Conservation (phyloP, 2,797 vertebrate genomes). For the Scolopax bukidnonensis region DNA sequence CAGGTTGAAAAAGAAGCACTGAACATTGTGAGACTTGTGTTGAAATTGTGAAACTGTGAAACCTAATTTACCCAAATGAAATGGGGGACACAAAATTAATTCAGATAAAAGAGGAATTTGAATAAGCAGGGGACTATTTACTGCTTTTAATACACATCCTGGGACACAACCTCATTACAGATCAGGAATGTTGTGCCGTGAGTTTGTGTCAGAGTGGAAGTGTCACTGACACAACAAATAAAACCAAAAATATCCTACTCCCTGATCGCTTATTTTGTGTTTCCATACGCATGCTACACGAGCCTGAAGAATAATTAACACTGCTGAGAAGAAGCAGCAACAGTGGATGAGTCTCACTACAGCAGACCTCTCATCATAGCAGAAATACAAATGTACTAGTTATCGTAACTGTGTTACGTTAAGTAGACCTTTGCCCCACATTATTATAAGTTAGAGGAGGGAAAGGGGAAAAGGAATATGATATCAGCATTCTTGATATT, state of each 20-base stretch:
- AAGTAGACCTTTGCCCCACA: conserved; percentile 69
- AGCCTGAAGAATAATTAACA: conserved; percentile 70
- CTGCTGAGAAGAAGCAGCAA: conserved; percentile 57
- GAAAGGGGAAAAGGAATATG: conserved; percentile 60
- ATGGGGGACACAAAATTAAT: conserved; percentile 69
- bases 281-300: conserved; percentile 48
- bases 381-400: conserved; percentile 69
- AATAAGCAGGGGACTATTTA: conserved; percentile 69
- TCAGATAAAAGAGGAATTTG: conserved; percentile 67
- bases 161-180: conserved; percentile 69
- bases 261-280: conserved; percentile 61
- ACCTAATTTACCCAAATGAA: conserved; percentile 69
- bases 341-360: conserved; percentile 59
- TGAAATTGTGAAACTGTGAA: conserved; percentile 67
- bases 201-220: conserved; percentile 66
- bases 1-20: not conserved
- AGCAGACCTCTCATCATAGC: conserved; percentile 65
- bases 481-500: conserved; percentile 58
- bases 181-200: conserved; percentile 49
- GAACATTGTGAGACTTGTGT: conserved; percentile 45
- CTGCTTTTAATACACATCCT: conserved; percentile 60
- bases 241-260: conserved; percentile 64
- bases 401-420: conserved; percentile 59
- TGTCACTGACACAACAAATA: conserved; percentile 65
- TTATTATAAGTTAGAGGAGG: conserved; percentile 61